Evolutionary conservation across 1,140 invertebrate species (phyloP).

Genomic region (Cecropterus lyciades): DNA sequence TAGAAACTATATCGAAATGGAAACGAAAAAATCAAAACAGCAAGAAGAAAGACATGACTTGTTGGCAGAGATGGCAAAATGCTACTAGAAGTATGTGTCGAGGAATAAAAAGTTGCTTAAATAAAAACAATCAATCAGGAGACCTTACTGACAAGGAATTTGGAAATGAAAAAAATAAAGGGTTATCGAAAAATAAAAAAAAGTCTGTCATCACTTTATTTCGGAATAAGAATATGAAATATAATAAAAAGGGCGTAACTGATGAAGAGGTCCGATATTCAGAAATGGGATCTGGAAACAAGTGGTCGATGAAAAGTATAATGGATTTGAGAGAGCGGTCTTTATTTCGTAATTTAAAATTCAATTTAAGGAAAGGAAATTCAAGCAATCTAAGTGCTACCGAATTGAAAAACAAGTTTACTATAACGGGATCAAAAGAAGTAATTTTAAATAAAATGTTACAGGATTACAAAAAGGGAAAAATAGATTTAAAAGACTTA

Average conservation of each 20-base stretch:
- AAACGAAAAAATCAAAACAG: no score
- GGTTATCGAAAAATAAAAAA: no score
- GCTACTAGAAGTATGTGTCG: no score
- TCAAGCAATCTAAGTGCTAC: constrained; percentile 1
- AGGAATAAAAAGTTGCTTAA: no score
- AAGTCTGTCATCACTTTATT: constrained; percentile 4
- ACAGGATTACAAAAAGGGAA: constrained; percentile 5
- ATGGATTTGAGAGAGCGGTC: constrained; percentile 11
- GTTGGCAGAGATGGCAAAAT: no score
- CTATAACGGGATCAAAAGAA: not conserved
- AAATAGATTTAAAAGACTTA: not conserved
- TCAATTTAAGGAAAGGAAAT: not conserved
- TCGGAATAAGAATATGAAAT: constrained; percentile 2
- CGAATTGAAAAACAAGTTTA: constrained; percentile 1
- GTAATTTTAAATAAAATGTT: not conserved
- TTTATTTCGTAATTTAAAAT: not conserved
- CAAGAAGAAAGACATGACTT: no score
- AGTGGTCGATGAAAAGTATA: not conserved
- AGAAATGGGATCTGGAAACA: not conserved
- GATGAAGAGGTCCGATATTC: constrained; percentile 2
- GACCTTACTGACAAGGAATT: no score
- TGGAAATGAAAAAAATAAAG: no score
- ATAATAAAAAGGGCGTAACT: not conserved
- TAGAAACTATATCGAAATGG: no score
- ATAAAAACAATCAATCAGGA: no score